phyloP scores from a whole-genome alignment of 2,888 invertebrate genomes.

The Spatulosminthurus flaviceps region DNA sequence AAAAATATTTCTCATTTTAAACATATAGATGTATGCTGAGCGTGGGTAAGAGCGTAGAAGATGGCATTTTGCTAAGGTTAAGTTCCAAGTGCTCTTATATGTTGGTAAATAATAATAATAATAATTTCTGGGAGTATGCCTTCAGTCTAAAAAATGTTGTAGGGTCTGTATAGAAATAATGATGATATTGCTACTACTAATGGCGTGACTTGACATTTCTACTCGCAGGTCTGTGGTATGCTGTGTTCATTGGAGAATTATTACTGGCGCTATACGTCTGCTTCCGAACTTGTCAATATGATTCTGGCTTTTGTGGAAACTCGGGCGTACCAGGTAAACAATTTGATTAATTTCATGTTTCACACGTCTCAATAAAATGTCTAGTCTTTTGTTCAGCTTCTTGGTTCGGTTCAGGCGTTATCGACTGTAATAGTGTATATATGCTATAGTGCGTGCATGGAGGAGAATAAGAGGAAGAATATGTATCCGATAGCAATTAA shows the following conservation, averaged over 20 bases:
- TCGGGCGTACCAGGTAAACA: slow-evolving; percentile 75
- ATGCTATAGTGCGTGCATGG: too few species aligned
- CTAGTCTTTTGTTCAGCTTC: background rate
- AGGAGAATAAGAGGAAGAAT: too few species aligned
- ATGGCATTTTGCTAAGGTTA: too few species aligned
- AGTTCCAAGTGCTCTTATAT: too few species aligned
- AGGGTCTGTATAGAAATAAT: slow-evolving; percentile 25
- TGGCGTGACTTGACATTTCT: slow-evolving; percentile 34
- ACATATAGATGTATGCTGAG: too few species aligned
- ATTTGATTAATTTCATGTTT: slow-evolving; percentile 14
- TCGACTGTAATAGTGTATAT: too few species aligned
- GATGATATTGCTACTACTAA: slow-evolving; percentile 38
- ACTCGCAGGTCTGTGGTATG: slow-evolving; percentile 83
- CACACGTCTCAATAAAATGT: background rate
- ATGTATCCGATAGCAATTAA: too few species aligned
- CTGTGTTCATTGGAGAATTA: slow-evolving; percentile 91
- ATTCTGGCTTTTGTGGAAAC: slow-evolving; percentile 90
- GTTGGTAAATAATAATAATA: too few species aligned
- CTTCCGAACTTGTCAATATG: slow-evolving; percentile 93
- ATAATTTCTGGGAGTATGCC: background rate
- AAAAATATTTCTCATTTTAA: too few species aligned
- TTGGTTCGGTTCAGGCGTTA: background rate
- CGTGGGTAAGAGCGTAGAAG: too few species aligned
- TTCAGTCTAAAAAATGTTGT: background rate
- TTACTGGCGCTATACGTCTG: slow-evolving; percentile 94